These are phyloP conservation scores for Empis stercorea DNA, from an alignment of 2,888 invertebrate genomes.

Conservation along the genomic window DNA sequence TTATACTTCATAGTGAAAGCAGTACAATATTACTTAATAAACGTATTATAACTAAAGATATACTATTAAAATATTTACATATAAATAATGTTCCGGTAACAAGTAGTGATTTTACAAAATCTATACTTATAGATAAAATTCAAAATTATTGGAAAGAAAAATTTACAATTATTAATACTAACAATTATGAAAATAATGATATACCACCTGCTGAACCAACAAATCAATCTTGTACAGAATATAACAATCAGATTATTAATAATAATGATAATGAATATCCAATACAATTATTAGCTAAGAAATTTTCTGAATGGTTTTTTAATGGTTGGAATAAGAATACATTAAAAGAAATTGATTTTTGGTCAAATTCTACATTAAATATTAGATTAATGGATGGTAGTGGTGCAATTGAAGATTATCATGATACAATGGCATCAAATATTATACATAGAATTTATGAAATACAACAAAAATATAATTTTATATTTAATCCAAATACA, in stretches of 20 bases:
- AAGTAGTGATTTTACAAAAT: constrained; percentile 40
- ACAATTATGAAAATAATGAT: not conserved
- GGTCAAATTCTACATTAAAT: constrained; percentile 36
- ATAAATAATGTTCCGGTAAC: constrained; percentile 35
- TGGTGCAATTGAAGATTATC: constrained; percentile 19
- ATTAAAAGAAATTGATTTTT: constrained; percentile 42
- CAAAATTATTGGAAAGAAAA: constrained; percentile 35
- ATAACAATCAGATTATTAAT: constrained; percentile 2
- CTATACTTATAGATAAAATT: constrained; percentile 37
- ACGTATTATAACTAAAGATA: constrained; percentile 40
- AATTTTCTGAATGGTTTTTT: constrained; percentile 48
- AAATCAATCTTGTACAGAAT: not conserved
- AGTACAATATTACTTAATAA: constrained; percentile 38
- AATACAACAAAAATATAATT: constrained; percentile 34
- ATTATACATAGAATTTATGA: constrained; percentile 32
- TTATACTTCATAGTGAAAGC: constrained; percentile 39
- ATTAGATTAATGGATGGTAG: constrained; percentile 20
- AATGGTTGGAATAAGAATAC: constrained; percentile 29
- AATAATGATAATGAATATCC: constrained; percentile 20
- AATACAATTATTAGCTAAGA: constrained; percentile 38
- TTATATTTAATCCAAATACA: constrained; percentile 49
- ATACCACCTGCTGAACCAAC: not conserved
- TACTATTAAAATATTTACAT: constrained; percentile 42
- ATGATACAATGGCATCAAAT: constrained; percentile 15
- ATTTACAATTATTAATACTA: not conserved